These are phyloP conservation scores for Dolichoris vasculosae DNA, from an alignment of 1,140 invertebrate genomes.

Conservation along the genomic window DNA sequence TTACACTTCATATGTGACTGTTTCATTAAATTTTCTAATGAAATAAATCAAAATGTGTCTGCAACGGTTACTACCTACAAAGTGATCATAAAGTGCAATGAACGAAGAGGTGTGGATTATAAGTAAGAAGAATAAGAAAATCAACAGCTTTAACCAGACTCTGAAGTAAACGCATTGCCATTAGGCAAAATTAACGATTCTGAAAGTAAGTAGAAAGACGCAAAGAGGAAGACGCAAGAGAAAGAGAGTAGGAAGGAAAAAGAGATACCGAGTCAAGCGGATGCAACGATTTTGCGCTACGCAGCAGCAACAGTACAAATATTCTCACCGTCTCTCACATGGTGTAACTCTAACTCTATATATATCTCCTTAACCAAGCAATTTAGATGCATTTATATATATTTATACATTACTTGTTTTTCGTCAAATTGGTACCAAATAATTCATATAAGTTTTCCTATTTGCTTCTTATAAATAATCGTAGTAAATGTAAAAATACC, in stretches of 20 bases:
- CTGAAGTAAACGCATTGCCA: neutral
- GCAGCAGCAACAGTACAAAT: neutral
- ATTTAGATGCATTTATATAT: neutral
- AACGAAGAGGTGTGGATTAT: neutral
- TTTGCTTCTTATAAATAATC: neutral
- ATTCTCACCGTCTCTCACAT: neutral
- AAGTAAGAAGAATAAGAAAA: constrained; percentile 2
- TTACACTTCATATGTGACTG: constrained; percentile 34
- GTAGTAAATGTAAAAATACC: neutral
- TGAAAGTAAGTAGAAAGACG: constrained; percentile 15
- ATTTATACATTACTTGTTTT: neutral
- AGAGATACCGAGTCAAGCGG: neutral
- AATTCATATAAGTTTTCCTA: neutral
- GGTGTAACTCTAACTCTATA: neutral
- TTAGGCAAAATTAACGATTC: constrained; percentile 23
- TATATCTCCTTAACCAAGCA: neutral
- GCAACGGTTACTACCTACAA: neutral
- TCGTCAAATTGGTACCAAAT: neutral
- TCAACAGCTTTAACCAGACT: neutral
- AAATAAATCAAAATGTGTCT: constrained; percentile 2
- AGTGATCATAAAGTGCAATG: neutral
- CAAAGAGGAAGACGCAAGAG: neutral
- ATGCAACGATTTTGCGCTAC: neutral
- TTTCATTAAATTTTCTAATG: constrained; percentile 36
- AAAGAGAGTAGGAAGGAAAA: neutral